A percentile compares a stretch with the other conserved stretches of the same genome.
These are phyloP conservation scores for Drosophila fuyamai DNA, from an alignment of 1,140 invertebrate species.

Conservation along the genomic window DNA sequence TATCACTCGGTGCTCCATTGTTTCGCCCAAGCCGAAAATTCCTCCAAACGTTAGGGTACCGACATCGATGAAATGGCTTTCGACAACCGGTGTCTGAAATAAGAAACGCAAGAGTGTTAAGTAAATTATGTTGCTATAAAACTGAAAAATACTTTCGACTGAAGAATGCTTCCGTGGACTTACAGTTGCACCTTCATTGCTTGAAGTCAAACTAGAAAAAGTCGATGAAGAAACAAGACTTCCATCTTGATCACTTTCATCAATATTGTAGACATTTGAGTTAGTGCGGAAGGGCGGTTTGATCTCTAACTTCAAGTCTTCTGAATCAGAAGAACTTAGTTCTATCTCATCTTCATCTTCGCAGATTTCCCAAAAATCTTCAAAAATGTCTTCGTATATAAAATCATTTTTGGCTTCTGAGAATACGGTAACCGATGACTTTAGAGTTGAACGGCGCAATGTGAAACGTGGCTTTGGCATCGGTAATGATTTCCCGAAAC, in stretches of 20 bases:
- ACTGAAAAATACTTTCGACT: background rate
- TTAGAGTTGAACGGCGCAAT: background rate
- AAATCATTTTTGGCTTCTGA: background rate
- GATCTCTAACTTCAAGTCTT: background rate
- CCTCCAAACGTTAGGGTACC: slow-evolving; percentile 73
- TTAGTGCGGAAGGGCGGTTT: background rate
- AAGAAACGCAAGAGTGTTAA: background rate
- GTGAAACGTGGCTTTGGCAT: background rate
- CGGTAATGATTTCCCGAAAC: background rate
- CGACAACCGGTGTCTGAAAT: slow-evolving; percentile 17
- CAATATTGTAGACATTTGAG: background rate
- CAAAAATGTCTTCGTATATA: background rate
- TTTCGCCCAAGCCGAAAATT: slow-evolving; percentile 85
- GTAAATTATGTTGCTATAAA: background rate
- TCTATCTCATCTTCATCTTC: background rate
- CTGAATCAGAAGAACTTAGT: background rate
- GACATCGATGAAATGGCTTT: slow-evolving; percentile 79
- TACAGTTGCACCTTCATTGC: background rate
- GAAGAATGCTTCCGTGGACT: background rate
- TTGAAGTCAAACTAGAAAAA: background rate
- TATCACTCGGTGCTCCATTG: slow-evolving; percentile 86
- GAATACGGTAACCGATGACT: rapidly evolving
- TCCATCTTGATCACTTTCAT: background rate
- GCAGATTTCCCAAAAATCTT: slow-evolving; percentile 14
- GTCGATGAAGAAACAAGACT: too few species aligned